Evolutionary conservation across 2,113 vertebrate genomes (phyloP).

Genomic region (Acrocephalus arundinaceus): DNA sequence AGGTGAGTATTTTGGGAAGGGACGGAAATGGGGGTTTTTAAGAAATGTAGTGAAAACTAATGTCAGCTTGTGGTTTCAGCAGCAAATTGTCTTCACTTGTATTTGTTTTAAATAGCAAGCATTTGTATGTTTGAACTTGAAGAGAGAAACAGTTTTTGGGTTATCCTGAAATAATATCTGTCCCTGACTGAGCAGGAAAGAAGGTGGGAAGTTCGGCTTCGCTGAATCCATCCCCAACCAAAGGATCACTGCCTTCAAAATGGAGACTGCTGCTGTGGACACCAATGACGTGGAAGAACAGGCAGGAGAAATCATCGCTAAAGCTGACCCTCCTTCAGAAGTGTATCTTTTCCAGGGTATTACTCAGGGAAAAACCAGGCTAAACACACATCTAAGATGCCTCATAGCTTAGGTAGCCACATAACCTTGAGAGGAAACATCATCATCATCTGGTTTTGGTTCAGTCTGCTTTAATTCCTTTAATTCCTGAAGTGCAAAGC

Average conservation of each 20-base stretch:
- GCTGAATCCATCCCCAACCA: conserved; percentile 89
- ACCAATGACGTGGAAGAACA: conserved; percentile 75
- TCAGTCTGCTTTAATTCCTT: background rate
- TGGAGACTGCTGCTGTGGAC: conserved; percentile 80
- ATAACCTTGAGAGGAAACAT: background rate
- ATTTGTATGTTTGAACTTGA: background rate
- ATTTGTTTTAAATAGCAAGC: background rate
- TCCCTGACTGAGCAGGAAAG: conserved; percentile 78
- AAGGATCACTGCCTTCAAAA: conserved; percentile 89
- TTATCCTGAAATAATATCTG: background rate
- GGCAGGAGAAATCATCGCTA: conserved; percentile 81
- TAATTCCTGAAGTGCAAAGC: background rate
- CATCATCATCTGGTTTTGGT: background rate
- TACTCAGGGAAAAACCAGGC: background rate
- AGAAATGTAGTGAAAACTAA: background rate
- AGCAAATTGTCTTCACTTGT: background rate
- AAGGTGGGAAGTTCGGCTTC: conserved; percentile 90
- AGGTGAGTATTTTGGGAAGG: conserved; percentile 74
- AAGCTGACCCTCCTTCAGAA: conserved; percentile 75
- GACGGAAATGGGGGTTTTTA: fast-evolving
- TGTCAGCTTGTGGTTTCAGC: background rate
- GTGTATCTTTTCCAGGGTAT: conserved; percentile 76
- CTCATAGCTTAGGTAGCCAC: background rate
- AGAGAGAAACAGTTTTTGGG: background rate
- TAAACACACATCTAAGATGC: background rate